Base-by-base conservation (phyloP, 2,888 invertebrate genomes). In the Drosophila formosana region DNA sequence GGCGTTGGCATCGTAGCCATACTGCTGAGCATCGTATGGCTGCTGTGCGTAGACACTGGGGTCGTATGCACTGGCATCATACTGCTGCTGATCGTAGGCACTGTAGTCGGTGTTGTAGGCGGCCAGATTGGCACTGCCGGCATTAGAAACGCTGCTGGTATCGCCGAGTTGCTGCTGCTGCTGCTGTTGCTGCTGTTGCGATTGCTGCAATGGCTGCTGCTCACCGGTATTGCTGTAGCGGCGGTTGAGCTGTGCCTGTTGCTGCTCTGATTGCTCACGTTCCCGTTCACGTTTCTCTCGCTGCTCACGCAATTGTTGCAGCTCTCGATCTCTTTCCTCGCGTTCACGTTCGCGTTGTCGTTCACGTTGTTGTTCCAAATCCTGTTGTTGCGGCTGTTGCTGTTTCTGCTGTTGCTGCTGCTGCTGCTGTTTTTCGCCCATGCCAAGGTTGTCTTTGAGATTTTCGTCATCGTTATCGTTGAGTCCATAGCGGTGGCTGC, bases 391-490 rank as follows among this genome's bases (percentile, higher is more conserved):
- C 18, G 79, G 88, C 26, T 83, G 84, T 5, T 82, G 88, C 39
- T 88, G 89, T 4, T 80, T 89, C 65, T 75, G 73, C 39, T 77
- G 87, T 18, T 80, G 88, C 23, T 86, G 84, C 6, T 82, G 88
- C 43, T 88, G 89, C 4, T 80, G 90, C 65, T 91, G 85, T 63
- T 92, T 91, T 67, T 91, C 91, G 79, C 91, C 91, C 88, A 90
- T 87, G 73, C 90, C 91, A 84, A 91, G 81, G 79, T 91, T 91
- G 83, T 92, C 92, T 72, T 92, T 92, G 90, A 90, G 89, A 84
- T 92, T 92, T 84, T 92, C 92, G 78, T 92, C 91, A 74, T 92
- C 91, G 84, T 89, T 85, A 84, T 91, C 90, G 78, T 84, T 86
- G 85, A 87, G 80, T 78, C 90, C 90, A 68, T 90, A 89, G 61